Conservation (phyloP, 2,797 vertebrate species). For the Tolypeutes matacus region DNA sequence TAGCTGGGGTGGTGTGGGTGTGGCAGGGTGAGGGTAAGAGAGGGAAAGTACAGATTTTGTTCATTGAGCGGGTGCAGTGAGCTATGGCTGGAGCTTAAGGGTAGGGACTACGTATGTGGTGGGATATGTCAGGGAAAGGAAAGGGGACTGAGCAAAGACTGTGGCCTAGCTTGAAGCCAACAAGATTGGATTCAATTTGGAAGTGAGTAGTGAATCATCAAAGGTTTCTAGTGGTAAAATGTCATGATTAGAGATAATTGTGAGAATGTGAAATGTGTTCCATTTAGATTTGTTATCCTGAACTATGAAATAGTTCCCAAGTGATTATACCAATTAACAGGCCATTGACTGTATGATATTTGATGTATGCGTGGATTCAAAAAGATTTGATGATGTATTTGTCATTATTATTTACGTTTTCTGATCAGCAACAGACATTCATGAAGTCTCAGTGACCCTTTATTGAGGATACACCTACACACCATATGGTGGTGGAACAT, state of each 20-base stretch:
- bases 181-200: neutral
- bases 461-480: no score
- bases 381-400: neutral
- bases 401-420: neutral
- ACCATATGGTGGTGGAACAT: no score
- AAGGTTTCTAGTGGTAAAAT: neutral
- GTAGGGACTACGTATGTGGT: neutral
- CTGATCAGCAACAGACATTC: neutral
- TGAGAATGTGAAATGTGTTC: neutral
- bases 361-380: accelerated
- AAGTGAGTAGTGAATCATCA: neutral
- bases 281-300: neutral
- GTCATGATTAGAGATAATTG: neutral
- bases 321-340: no score
- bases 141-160: no score
- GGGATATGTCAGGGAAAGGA: no score
- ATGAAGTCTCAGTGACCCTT: neutral
- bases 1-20: no score
- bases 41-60: neutral
- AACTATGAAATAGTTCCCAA: neutral
- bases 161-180: no score
- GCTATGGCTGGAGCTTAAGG: no score
- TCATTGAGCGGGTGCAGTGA: accelerated
- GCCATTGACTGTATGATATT: neutral
- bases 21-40: neutral